Conservation (phyloP, 2,113 vertebrate species). For the Cairina moschata region DNA sequence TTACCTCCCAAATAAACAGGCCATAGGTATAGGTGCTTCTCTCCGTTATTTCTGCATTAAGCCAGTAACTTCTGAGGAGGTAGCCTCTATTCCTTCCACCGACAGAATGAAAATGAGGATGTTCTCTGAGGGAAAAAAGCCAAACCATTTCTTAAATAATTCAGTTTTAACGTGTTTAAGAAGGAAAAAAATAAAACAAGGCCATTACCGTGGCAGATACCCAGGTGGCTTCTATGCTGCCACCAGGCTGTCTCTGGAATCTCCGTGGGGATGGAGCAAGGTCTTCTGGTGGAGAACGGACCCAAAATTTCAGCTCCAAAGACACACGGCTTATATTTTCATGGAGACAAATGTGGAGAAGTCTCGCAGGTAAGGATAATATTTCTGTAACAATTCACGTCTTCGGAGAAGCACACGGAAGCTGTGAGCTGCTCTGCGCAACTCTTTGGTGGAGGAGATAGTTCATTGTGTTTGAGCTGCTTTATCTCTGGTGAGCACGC, state of each 20-base stretch:
- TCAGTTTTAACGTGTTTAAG: neutral
- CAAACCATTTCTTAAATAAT: neutral
- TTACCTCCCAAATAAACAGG: neutral
- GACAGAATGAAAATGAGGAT: neutral
- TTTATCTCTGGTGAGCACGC: neutral
- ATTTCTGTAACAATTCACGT: neutral
- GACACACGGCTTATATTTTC: neutral
- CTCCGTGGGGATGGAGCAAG: neutral
- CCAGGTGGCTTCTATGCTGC: neutral
- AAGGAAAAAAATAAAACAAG: neutral
- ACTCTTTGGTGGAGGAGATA: neutral
- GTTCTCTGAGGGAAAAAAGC: neutral
- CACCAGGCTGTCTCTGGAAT: neutral
- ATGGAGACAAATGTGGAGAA: neutral
- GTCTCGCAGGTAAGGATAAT: neutral
- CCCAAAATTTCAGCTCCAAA: neutral
- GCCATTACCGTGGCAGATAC: neutral
- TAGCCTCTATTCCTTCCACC: neutral
- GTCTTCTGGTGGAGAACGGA: neutral
- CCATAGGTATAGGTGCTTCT: neutral
- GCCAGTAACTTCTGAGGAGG: neutral
- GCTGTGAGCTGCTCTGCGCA: neutral
- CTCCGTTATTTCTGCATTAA: neutral
- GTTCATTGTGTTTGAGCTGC: slow-evolving; percentile 23
- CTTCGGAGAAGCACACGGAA: neutral